phyloP scores from a whole-genome alignment of 2,797 vertebrate genomes.

The Rhabdophis nuchalis region DNA sequence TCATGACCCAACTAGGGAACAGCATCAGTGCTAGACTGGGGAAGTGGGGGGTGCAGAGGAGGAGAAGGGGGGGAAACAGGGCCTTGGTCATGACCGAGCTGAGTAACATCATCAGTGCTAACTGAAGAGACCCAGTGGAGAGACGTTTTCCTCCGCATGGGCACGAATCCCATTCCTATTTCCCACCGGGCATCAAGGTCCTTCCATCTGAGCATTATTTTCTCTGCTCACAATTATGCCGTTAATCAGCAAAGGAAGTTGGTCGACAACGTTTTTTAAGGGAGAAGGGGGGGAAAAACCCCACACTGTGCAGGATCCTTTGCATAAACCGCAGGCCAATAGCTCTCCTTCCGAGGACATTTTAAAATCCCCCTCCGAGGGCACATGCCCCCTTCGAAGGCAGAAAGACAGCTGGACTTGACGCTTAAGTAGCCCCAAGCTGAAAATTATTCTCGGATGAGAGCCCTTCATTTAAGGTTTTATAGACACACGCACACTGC shows the following conservation, averaged over 20 bases:
- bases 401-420: not conserved
- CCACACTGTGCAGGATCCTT: not conserved
- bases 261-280: too few species aligned
- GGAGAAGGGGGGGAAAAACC: rapidly evolving
- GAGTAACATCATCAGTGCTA: too few species aligned
- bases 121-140: too few species aligned
- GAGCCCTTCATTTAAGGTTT: not conserved
- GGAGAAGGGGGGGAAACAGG: too few species aligned
- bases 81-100: not conserved
- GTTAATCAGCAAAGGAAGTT: not conserved
- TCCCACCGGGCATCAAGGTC: too few species aligned
- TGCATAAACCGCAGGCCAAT: not conserved
- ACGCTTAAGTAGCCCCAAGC: not conserved
- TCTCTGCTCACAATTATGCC: too few species aligned
- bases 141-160: too few species aligned
- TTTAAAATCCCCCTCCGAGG: not conserved
- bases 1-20: not conserved
- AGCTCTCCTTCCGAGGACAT: not conserved
- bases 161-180: not conserved
- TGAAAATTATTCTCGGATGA: not conserved
- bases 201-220: too few species aligned
- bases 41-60: too few species aligned
- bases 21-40: not conserved
- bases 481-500: too few species aligned
- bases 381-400: not conserved